Base-by-base conservation (phyloP, 2,113 vertebrate genomes). In the Ceyx melanurus region DNA sequence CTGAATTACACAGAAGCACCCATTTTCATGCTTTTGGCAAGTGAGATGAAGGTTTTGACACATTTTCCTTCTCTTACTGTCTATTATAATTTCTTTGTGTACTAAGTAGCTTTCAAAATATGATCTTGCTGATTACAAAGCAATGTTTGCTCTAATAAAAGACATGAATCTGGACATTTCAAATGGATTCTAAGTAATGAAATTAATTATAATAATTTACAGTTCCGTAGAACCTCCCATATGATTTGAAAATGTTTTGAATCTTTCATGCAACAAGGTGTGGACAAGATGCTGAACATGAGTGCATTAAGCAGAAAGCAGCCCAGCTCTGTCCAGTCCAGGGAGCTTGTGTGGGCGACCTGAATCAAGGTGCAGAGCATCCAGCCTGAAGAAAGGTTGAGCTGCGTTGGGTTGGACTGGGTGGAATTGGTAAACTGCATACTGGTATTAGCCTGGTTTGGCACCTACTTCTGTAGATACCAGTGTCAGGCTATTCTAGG, bases 371-470 rank as follows among this genome's bases (percentile, higher is more conserved):
- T 13, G 29, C 48, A 46, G 73, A 78, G 28, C 61, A 13, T n/a
- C 54, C 64, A 33, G 11, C 48, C 28, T 40, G 40, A 43, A 0
- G 0, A 0, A 17, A 48, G 13, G 5, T 3, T 75, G 65, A 14
- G 19, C 35, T 70, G 54, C 13, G 13, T 40, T 45, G 43, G 9
- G 51, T 28, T 37, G 46, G 3, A 6, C 26, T 77, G 35, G n/a
- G 13, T 23, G 57, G n/a, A 28, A 19, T 2, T 89, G 60, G 15
- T 46, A 23, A 71, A 51, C 28, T 14, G 66, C 33, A 21, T 58
- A 16, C 29, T 48, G 18, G 2, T n/a, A 6, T 64, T 78, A 57
- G 13, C n/a, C 66, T 28, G 12, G 12, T 75, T 56, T 22, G 35
- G 25, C 40, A 28, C 22, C 26, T 37, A 0, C n/a, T 68, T 1